These are phyloP conservation scores for Phataginus tricuspis DNA, from an alignment of 2,797 vertebrate species.

Conservation along the genomic window DNA sequence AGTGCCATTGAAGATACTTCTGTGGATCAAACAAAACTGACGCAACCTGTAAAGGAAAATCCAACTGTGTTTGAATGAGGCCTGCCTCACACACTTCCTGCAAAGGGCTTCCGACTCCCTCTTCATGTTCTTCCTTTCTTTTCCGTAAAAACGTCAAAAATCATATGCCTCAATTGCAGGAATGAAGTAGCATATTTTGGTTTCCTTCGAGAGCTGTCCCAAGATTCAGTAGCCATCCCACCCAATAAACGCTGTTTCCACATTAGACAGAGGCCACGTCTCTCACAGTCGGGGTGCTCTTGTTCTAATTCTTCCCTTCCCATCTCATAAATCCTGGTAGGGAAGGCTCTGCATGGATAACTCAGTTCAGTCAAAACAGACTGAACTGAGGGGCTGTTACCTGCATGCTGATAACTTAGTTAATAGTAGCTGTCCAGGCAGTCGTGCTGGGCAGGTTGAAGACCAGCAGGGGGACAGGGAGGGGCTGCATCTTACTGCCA, in stretches of 20 bases:
- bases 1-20: background rate
- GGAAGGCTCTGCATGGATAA: background rate
- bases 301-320: conserved; percentile 27
- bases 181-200: conserved; percentile 7
- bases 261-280: conserved; percentile 16
- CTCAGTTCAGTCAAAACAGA: background rate
- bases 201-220: conserved; percentile 33
- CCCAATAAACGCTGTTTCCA: background rate
- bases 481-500: background rate
- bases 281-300: background rate
- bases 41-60: background rate
- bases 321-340: background rate
- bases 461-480: no score
- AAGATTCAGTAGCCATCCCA: background rate
- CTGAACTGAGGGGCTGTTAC: background rate
- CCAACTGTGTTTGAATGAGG: background rate
- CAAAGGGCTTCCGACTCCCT: background rate
- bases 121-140: background rate
- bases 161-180: background rate
- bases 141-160: background rate
- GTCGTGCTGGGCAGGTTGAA: background rate
- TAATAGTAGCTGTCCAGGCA: conserved; percentile 37
- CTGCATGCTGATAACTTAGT: conserved; percentile 28
- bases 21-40: background rate
- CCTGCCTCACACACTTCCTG: background rate